Evolutionary conservation across 2,113 vertebrate species (phyloP).

Genomic region (Probosciger aterrimus): DNA sequence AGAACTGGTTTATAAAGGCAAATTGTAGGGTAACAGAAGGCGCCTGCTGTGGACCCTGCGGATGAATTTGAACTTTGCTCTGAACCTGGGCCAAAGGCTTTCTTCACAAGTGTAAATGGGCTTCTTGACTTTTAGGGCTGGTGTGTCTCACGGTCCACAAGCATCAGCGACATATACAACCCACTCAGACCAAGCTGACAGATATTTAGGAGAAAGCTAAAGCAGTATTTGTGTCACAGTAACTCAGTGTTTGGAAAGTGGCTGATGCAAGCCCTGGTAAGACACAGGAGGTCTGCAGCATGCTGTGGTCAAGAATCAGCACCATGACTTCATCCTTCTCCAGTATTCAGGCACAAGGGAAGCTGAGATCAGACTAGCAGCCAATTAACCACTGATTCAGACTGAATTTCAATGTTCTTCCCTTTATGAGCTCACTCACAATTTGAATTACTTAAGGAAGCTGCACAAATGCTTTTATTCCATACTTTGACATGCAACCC

Average conservation of each 20-base stretch:
- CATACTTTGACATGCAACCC: neutral
- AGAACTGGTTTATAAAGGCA: neutral
- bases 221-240: neutral
- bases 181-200: neutral
- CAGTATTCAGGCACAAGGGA: fast-evolving
- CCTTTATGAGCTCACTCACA: conserved; percentile 2
- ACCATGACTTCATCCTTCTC: neutral
- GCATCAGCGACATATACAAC: neutral
- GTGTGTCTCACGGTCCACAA: neutral
- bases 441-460: neutral
- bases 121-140: neutral
- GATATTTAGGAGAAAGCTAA: neutral
- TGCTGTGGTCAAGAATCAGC: neutral
- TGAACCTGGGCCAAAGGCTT: neutral
- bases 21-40: neutral
- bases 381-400: conserved; percentile 12
- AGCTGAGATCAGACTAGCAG: neutral
- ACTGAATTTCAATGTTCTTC: neutral
- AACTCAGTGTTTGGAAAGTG: neutral
- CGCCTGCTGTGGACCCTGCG: neutral
- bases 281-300: neutral
- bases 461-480: neutral
- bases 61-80: neutral
- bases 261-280: conserved; percentile 7
- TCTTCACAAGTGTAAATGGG: neutral